A percentile compares a stretch with the other conserved stretches of the same genome.
Conservation (phyloP, 2,113 vertebrate species). For the Stigmatopora nigra region DNA sequence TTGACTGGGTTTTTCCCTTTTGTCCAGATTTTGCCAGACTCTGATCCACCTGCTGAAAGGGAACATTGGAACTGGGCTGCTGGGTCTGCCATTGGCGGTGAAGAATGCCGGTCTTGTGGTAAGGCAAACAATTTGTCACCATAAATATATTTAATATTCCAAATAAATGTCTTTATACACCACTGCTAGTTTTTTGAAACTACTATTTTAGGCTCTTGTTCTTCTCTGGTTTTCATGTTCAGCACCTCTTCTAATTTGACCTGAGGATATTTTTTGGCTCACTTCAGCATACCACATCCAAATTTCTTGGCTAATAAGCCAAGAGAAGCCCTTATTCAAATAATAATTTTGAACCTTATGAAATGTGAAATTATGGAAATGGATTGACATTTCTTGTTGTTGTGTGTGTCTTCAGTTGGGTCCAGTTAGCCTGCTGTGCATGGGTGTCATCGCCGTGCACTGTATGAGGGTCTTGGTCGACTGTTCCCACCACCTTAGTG, state of each 20-base stretch:
- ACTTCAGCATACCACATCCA: not conserved
- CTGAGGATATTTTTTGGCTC: not conserved
- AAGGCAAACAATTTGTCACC: too few species aligned
- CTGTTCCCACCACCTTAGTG: constrained; percentile 85
- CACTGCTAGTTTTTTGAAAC: too few species aligned
- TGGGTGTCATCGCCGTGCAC: constrained; percentile 87
- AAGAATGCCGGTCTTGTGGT: constrained; percentile 95
- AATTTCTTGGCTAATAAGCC: not conserved
- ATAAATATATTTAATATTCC: too few species aligned
- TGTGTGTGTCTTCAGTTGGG: constrained; percentile 71
- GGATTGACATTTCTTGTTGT: not conserved
- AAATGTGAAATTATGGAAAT: not conserved
- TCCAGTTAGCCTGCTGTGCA: constrained; percentile 82
- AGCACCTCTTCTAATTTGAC: not conserved
- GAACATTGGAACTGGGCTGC: constrained; percentile 88
- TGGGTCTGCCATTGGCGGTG: constrained; percentile 88
- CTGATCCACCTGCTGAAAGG: constrained; percentile 93
- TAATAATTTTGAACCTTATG: not conserved
- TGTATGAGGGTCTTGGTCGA: constrained; percentile 91
- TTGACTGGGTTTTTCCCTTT: not conserved
- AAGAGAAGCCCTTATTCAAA: not conserved
- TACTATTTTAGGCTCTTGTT: too few species aligned
- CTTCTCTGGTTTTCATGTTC: too few species aligned
- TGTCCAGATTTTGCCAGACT: constrained; percentile 82
- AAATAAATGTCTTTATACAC: too few species aligned